Evolutionary conservation across 2,888 invertebrate species (phyloP), one percentile per base, ranked within the genome.

Genomic region (Baccha elongata): DNA sequence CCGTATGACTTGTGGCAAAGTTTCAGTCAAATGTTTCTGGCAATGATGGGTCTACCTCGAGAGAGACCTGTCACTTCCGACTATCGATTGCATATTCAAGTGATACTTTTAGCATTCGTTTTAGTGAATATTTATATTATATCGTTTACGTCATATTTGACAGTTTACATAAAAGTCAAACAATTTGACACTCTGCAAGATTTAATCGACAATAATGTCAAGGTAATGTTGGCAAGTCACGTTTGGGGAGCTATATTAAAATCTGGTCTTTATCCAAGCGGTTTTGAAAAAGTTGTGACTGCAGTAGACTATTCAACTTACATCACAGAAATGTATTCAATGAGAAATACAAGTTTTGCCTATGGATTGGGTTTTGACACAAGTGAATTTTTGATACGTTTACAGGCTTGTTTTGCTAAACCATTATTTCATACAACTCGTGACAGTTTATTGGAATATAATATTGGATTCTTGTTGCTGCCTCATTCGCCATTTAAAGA

Each of bases 121-220:
- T 35, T 80, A 7, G 32, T 23, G 13, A 80, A 68, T 26, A 15
- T 80, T 4, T 80, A 80, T 23, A 6, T 11, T 6, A 64, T 80
- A 15, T 21, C 48, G 19, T 53, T 74, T 13, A 74, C 80, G 13
- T 74, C 80, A 21, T 80, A 50, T 35, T 32, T 80, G 23, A 80
- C 80, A 17, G 68, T 68, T 11, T 50, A 3, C 19, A 74, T 80
- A 1, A 35, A 64, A 50, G 19, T 80, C 8, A 55, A 62, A 26
- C 68, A 80, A 10, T 74, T 15, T 3, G 48, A 74, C 6, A 74
- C 74, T 0, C 6, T 74, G 1, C 13, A 53, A 1, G 80, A 74
- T 3, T 21, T 80, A 13, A 64, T 80, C 1, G 68, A 62, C 0
- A 74, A 80, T 13, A 55, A 74, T 26, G 19, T 74, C 0, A 40